Percentiles rank a stretch among this genome's conserved stretches.
Conservation (phyloP, 2,113 vertebrate species). For the Scomber japonicus region DNA sequence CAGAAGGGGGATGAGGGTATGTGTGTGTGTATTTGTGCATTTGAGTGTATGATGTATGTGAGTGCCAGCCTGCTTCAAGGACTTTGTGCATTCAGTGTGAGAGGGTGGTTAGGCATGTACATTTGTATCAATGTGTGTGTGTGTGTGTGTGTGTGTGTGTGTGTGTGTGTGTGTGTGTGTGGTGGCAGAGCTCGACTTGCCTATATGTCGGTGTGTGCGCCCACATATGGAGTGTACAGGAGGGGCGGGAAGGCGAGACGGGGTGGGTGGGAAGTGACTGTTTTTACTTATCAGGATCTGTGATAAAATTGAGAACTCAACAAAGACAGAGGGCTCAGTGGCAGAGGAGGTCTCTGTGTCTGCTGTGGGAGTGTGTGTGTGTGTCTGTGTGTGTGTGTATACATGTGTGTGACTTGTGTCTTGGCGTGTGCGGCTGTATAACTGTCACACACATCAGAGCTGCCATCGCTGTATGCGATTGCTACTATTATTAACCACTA, state of each 20-base stretch:
- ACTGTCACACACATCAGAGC: constrained; percentile 85
- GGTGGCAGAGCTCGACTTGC: constrained; percentile 48
- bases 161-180: constrained; percentile 34
- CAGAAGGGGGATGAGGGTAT: constrained; percentile 13
- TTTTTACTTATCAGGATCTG: constrained; percentile 78
- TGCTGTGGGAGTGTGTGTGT: constrained; percentile 61
- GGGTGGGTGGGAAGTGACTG: constrained; percentile 85
- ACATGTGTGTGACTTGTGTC: constrained; percentile 55
- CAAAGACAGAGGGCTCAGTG: constrained; percentile 78
- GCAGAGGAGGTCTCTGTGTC: constrained; percentile 72
- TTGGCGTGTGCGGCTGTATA: constrained; percentile 78
- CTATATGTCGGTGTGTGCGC: constrained; percentile 61
- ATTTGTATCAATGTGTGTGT: constrained; percentile 34
- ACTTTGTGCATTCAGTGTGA: constrained; percentile 53
- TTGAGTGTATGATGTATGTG: constrained; percentile 45
- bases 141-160: constrained; percentile 19
- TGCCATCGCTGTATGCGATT: constrained; percentile 78
- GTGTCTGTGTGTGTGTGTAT: constrained; percentile 47
- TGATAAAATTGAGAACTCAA: constrained; percentile 81
- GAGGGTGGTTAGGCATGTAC: constrained; percentile 70
- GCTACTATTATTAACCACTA: constrained; percentile 87
- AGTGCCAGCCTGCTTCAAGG: constrained; percentile 62
- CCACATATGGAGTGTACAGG: constrained; percentile 48
- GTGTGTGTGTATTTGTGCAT: constrained; percentile 34
- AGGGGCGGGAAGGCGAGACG: constrained; percentile 32